Base-by-base conservation (phyloP, 2,113 vertebrate genomes). In the Anoplopoma fimbria region DNA sequence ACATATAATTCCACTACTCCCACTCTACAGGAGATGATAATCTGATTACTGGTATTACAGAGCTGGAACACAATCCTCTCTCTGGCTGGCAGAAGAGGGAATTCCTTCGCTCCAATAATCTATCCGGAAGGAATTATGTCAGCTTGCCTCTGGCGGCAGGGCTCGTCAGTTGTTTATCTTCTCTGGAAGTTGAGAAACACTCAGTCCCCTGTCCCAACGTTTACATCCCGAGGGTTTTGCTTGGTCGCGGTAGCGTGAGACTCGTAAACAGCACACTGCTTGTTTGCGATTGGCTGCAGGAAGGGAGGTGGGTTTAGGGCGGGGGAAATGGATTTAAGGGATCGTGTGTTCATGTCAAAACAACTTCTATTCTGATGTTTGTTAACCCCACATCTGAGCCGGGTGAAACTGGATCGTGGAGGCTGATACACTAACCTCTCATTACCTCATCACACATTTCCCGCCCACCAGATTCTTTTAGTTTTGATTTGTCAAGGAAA, bases 41-140 rank as follows among this genome's bases (percentile, higher is more conserved):
- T 88, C 79, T 90, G 85, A 93, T 93, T 92, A 81, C 13, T 81
- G 58, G 68, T 33, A 53, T 87, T 83, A 86, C 57, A 47, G 49
- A 34, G 49, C 60, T n/a, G 81, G 38, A 85, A 55, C 27, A 51
- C 47, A 74, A 69, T 62, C 60, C 58, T 40, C 74, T 14, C 67
- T 69, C 69, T 61, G 53, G 47, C 62, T 73, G 76, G 79, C 62
- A 33, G 62, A 47, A 17, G 62, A 64, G 61, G 77, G 70, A 81
- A 86, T 85, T 84, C 87, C 81, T 86, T 47, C 4, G 1, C 74
- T 83, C 75, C 10, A 23, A 10, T 8, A 38, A 47, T 38, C 63
- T 10, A 67, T 58, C 61, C 53, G 49, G 27, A 62, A 23, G 27
- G 40, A 76, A 38, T 70, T 21, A n/a, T 62, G 63, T 51, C 74